phyloP scores from a whole-genome alignment of 2,113 vertebrate genomes.

The Sakesphorus luctuosus region DNA sequence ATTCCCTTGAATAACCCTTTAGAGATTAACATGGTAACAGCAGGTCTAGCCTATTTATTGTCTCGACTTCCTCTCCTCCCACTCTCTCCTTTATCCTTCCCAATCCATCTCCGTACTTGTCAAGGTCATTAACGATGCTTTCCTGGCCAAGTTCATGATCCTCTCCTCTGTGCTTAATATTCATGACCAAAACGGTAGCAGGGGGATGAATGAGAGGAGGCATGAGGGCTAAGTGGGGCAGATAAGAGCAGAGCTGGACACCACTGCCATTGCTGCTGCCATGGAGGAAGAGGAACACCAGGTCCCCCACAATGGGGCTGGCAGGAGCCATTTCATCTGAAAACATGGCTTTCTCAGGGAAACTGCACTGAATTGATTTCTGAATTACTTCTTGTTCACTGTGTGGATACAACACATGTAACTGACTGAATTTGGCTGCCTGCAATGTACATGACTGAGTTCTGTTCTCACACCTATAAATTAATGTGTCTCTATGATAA shows the following conservation, averaged over 20 bases:
- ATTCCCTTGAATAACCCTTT: background rate
- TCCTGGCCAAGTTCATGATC: background rate
- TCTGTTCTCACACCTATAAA: background rate
- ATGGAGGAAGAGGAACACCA: background rate
- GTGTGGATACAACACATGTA: background rate
- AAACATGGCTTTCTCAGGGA: background rate
- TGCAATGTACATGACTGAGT: background rate
- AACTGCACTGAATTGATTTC: background rate
- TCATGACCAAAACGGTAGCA: background rate
- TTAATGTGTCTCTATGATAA: background rate
- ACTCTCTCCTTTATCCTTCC: conserved; percentile 60
- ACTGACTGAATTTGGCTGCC: background rate
- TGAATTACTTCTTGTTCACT: background rate
- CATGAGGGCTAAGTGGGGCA: background rate
- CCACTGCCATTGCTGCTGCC: background rate
- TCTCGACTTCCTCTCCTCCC: conserved; percentile 50
- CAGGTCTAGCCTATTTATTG: conserved; percentile 47
- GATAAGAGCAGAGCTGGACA: background rate
- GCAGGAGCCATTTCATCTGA: background rate
- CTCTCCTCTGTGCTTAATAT: conserved; percentile 6
- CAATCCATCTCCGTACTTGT: conserved; percentile 40
- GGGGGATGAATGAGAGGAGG: background rate
- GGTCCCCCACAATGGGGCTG: background rate
- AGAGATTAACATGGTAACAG: conserved; percentile 59
- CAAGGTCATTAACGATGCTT: conserved; percentile 32